Conservation (phyloP, 2,888 invertebrate species). For the Xanthostigma xanthostigma region DNA sequence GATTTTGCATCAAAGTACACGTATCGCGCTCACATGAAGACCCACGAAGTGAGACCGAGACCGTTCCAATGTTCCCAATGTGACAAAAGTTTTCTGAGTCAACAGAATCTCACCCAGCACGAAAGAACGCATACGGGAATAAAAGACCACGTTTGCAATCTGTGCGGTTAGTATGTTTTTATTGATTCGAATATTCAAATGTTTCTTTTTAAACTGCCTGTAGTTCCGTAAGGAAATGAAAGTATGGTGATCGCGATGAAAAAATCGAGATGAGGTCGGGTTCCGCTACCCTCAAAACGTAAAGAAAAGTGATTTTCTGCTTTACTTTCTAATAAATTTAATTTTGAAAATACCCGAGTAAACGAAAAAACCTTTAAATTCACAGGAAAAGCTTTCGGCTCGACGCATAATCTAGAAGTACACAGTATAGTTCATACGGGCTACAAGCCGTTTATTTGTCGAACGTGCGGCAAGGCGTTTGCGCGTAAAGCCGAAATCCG, state of each 20-base stretch:
- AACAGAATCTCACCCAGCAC: constrained; percentile 60
- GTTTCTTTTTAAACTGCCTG: constrained; percentile 16
- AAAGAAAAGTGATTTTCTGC: no score
- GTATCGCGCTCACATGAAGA: constrained; percentile 59
- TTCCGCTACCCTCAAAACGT: no score
- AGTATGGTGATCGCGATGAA: no score
- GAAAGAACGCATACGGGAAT: constrained; percentile 56
- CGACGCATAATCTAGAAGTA: constrained; percentile 59
- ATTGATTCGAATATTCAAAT: background rate
- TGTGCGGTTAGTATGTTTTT: constrained; percentile 43
- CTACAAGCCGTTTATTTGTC: constrained; percentile 52
- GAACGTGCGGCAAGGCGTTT: constrained; percentile 57
- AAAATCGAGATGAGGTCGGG: no score
- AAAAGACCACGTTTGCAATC: constrained; percentile 51
- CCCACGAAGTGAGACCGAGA: constrained; percentile 50
- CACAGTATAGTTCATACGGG: constrained; percentile 70
- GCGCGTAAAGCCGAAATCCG: constrained; percentile 60
- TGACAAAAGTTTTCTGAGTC: constrained; percentile 58
- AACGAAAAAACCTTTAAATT: background rate
- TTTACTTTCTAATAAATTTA: no score
- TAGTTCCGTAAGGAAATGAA: background rate
- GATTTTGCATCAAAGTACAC: constrained; percentile 69
- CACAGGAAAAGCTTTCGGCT: constrained; percentile 57
- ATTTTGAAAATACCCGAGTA: no score
- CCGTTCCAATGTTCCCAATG: constrained; percentile 54